These are phyloP conservation scores for Octomys mimax DNA, from an alignment of 2,797 vertebrate species.

Conservation along the genomic window DNA sequence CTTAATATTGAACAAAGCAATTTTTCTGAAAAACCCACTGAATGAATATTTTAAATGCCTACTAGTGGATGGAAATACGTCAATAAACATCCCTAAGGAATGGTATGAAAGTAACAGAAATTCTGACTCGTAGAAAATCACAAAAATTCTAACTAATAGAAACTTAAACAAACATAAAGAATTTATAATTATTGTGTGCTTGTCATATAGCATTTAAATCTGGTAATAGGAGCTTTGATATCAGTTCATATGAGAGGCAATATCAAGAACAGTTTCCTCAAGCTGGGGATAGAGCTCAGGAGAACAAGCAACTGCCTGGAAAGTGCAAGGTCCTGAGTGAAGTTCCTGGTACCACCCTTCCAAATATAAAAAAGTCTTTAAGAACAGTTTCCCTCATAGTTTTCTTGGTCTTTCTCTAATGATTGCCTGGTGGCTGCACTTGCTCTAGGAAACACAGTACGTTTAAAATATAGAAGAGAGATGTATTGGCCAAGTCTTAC, in stretches of 20 bases:
- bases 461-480: neutral
- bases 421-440: neutral
- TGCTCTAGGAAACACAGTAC: neutral
- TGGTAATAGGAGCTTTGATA: conserved; percentile 11
- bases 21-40: neutral
- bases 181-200: neutral
- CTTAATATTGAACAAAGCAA: neutral
- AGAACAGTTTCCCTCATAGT: neutral
- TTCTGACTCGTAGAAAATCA: neutral
- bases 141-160: neutral
- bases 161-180: neutral
- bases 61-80: neutral
- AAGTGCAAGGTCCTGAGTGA: too few relatives aligned
- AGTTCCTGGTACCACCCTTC: too few relatives aligned
- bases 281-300: too few relatives aligned
- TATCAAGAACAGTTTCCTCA: neutral
- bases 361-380: too few relatives aligned
- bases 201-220: conserved; percentile 3
- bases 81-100: neutral
- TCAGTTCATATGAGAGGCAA: neutral
- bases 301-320: too few relatives aligned
- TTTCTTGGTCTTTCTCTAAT: neutral
- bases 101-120: conserved; percentile 38
- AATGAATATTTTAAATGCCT: neutral
- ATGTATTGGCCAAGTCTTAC: neutral